Percentiles rank a stretch among this genome's conserved stretches.
Evolutionary conservation across 2,113 vertebrate species (phyloP).

Genomic region (Ranitomeya imitator): DNA sequence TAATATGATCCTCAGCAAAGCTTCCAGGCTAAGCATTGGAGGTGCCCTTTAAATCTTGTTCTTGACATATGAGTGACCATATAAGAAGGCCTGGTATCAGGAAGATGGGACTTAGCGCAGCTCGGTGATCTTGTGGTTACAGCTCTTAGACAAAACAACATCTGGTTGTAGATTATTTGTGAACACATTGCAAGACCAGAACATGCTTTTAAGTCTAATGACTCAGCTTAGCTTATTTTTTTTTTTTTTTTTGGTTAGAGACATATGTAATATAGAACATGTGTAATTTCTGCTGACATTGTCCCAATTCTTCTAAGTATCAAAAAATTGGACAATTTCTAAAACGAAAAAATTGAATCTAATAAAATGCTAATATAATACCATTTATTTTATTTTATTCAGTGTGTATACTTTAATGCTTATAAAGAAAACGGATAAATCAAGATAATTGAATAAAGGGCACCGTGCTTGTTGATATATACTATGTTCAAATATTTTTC

Average conservation of each 20-base stretch:
- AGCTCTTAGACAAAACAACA: constrained; percentile 49
- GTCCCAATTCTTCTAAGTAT: constrained; percentile 1
- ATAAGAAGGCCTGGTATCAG: not conserved
- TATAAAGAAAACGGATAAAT: too few relatives aligned
- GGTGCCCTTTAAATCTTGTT: not conserved
- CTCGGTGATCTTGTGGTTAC: constrained; percentile 21
- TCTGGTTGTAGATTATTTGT: constrained; percentile 54
- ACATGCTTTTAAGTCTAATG: constrained; percentile 34
- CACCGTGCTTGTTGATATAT: too few relatives aligned
- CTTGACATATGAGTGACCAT: not conserved
- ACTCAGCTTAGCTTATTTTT: constrained; percentile 25
- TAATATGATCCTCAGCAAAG: not conserved
- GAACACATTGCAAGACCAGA: constrained; percentile 24
- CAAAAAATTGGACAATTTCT: not conserved
- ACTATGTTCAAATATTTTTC: too few relatives aligned
- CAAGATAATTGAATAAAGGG: too few relatives aligned
- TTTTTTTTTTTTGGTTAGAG: constrained; percentile 9
- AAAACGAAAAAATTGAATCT: not conserved
- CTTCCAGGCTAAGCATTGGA: not conserved
- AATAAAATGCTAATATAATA: not conserved
- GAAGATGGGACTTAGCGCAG: not conserved
- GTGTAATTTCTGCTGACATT: constrained; percentile 50
- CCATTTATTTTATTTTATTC: not conserved
- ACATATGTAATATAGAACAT: constrained; percentile 47
- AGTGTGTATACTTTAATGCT: not conserved